Percentiles rank a stretch among this genome's conserved stretches.
These are phyloP conservation scores for Drosophila parthenogenetica DNA, from an alignment of 2,888 invertebrate species.

Conservation along the genomic window DNA sequence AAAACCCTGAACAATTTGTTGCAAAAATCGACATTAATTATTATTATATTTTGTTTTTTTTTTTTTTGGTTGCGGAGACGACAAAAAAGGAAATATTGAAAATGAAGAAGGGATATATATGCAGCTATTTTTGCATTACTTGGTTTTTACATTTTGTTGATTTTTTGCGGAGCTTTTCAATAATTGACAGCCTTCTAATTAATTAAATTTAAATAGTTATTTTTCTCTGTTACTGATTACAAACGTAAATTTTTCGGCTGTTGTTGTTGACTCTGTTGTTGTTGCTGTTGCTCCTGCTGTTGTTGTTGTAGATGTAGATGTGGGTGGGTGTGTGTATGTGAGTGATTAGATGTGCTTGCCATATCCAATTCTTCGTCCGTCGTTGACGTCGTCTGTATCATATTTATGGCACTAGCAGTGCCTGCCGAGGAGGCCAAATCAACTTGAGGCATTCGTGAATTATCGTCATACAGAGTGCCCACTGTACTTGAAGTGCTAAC, in stretches of 20 bases:
- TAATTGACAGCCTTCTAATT: slow-evolving; percentile 58
- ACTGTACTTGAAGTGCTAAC: slow-evolving; percentile 15
- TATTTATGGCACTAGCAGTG: slow-evolving; percentile 74
- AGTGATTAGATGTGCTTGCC: slow-evolving; percentile 61
- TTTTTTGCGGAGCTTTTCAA: slow-evolving; percentile 37
- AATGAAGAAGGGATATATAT: slow-evolving; percentile 35
- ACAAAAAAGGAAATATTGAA: slow-evolving; percentile 19
- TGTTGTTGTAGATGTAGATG: slow-evolving; percentile 74
- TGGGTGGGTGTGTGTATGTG: slow-evolving; percentile 58
- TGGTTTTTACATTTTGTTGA: slow-evolving; percentile 45
- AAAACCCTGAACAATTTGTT: slow-evolving; percentile 60
- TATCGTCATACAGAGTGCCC: slow-evolving; percentile 65
- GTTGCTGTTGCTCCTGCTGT: slow-evolving; percentile 57
- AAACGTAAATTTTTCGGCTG: slow-evolving; percentile 48
- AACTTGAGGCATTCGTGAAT: slow-evolving; percentile 66
- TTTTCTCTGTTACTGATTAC: slow-evolving; percentile 44
- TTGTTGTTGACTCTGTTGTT: slow-evolving; percentile 60
- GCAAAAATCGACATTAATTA: slow-evolving; percentile 49
- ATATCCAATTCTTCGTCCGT: slow-evolving; percentile 53
- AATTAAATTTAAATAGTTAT: background rate
- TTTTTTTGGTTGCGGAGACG: slow-evolving; percentile 46
- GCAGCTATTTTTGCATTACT: slow-evolving; percentile 52
- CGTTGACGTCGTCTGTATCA: slow-evolving; percentile 49
- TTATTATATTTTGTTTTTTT: background rate
- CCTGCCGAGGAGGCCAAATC: slow-evolving; percentile 81